A percentile compares a stretch with the other conserved stretches of the same genome.
Conservation (phyloP, 2,888 invertebrate genomes). For the Nephrotoma guestfalica region DNA sequence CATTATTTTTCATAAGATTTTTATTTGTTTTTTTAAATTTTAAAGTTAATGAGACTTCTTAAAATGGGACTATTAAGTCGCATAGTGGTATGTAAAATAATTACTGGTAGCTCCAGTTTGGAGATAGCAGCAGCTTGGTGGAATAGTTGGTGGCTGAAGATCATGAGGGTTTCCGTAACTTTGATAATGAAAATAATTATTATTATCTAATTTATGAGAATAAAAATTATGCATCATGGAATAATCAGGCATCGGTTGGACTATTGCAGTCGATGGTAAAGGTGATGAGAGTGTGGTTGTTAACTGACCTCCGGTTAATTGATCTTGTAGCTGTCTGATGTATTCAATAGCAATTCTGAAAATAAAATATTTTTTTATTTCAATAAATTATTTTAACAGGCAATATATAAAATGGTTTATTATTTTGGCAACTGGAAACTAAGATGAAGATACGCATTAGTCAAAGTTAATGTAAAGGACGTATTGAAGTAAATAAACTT, state of each 20-base stretch:
- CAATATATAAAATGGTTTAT: background rate
- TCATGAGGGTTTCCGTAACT: background rate
- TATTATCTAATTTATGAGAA: background rate
- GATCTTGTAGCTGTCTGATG: slow-evolving; percentile 54
- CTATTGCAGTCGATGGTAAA: background rate
- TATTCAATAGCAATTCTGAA: slow-evolving; percentile 59
- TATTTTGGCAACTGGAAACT: no score
- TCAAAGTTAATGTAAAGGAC: no score
- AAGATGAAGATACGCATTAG: no score
- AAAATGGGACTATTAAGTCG: no score
- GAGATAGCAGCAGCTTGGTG: background rate
- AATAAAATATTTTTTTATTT: background rate
- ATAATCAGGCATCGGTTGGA: background rate
- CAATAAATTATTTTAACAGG: background rate
- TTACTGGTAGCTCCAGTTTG: background rate
- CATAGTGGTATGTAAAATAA: background rate
- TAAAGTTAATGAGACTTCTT: no score
- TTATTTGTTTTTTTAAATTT: no score
- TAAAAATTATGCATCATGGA: background rate
- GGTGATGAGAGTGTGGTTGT: background rate
- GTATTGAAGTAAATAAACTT: no score
- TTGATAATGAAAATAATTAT: background rate
- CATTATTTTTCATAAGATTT: no score
- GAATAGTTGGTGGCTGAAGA: background rate
- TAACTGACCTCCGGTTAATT: background rate